Percentiles rank a stretch among this genome's conserved stretches.
phyloP scores from a whole-genome alignment of 2,888 invertebrate genomes.

The Dilophus febrilis region DNA sequence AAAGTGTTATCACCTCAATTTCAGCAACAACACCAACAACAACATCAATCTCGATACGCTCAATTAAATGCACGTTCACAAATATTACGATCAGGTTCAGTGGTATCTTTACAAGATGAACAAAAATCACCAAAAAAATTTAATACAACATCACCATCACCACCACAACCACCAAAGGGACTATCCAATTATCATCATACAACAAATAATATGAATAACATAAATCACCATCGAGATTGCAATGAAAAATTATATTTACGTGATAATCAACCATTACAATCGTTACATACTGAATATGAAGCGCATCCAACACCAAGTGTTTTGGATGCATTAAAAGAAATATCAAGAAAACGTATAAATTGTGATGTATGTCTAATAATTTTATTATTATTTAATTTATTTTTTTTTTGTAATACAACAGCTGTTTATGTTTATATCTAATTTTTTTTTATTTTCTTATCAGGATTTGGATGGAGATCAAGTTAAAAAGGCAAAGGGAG shows the following conservation, averaged over 20 bases:
- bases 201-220: no score
- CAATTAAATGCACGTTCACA: slow-evolving; percentile 24
- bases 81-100: slow-evolving; percentile 20
- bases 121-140: no score
- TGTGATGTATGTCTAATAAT: slow-evolving; percentile 22
- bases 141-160: background rate
- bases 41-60: slow-evolving; percentile 19
- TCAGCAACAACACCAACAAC: background rate
- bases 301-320: slow-evolving; percentile 31
- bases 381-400: background rate
- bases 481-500: background rate
- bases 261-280: slow-evolving; percentile 25
- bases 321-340: slow-evolving; percentile 37
- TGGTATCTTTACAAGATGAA: no score
- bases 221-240: background rate
- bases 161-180: background rate
- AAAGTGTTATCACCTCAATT: slow-evolving; percentile 26
- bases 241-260: slow-evolving; percentile 10
- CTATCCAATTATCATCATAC: no score
- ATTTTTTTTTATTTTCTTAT: background rate
- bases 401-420: no score
- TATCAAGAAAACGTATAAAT: slow-evolving; percentile 37
- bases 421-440: background rate
- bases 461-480: slow-evolving; percentile 1
- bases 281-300: slow-evolving; percentile 24